Conservation (phyloP, 2,888 invertebrate genomes). For the Drosophila tripunctata region DNA sequence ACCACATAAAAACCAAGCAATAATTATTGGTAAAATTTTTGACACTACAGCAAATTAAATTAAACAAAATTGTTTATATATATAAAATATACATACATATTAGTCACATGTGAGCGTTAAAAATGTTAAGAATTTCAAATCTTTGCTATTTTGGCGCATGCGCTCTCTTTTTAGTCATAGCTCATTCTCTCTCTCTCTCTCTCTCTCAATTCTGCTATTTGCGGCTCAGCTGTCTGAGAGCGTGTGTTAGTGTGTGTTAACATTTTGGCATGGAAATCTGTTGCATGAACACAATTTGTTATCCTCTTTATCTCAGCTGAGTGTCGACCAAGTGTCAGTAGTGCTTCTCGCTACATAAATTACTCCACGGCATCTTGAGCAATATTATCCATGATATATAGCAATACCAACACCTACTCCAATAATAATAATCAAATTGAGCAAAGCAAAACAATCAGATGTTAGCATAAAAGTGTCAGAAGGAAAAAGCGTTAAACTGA, state of each 20-base stretch:
- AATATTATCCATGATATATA: slow-evolving; percentile 48
- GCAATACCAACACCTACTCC: slow-evolving; percentile 28
- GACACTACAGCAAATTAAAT: background rate
- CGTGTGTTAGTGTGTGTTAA: slow-evolving; percentile 22
- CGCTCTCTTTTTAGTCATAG: slow-evolving; percentile 16
- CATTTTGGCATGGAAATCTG: slow-evolving; percentile 72
- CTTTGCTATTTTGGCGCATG: slow-evolving; percentile 59
- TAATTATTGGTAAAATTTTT: background rate
- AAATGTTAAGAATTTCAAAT: background rate
- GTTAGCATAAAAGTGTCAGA: slow-evolving; percentile 26
- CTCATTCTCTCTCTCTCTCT: slow-evolving; percentile 3
- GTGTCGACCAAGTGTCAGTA: slow-evolving; percentile 74
- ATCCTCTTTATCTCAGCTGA: slow-evolving; percentile 79
- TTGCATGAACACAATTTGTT: slow-evolving; percentile 79
- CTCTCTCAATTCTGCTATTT: background rate
- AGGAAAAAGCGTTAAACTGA: slow-evolving; percentile 15
- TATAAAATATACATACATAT: no score
- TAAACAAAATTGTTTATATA: background rate
- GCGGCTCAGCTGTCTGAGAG: slow-evolving; percentile 60
- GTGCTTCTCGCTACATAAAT: slow-evolving; percentile 76
- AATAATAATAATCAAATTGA: slow-evolving; percentile 35
- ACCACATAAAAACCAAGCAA: background rate
- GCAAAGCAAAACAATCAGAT: slow-evolving; percentile 40
- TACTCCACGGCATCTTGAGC: slow-evolving; percentile 59
- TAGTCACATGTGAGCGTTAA: background rate